Evolutionary conservation across 2,113 vertebrate species (phyloP).

Genomic region (Natator depressus): DNA sequence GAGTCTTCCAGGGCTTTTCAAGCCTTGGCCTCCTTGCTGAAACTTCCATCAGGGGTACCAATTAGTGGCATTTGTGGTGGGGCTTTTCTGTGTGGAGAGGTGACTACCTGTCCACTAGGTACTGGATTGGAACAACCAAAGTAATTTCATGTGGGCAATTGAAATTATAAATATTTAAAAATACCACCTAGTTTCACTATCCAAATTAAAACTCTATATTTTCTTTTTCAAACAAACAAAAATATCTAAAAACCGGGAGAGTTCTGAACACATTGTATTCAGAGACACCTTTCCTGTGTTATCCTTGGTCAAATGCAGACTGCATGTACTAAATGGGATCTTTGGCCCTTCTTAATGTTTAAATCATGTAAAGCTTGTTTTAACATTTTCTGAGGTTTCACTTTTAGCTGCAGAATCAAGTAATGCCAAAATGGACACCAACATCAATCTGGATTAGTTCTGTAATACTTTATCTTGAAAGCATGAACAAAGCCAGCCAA

Average conservation of each 20-base stretch:
- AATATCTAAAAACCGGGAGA: background rate
- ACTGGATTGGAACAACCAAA: constrained; percentile 22
- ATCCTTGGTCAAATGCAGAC: constrained; percentile 33
- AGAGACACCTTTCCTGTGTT: constrained; percentile 59
- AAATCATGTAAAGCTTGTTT: background rate
- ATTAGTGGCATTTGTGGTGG: background rate
- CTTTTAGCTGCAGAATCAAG: background rate
- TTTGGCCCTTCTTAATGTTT: constrained; percentile 32
- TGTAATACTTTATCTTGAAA: constrained; percentile 21
- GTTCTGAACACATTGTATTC: constrained; percentile 17
- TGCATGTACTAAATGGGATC: constrained; percentile 45
- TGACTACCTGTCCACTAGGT: constrained; percentile 36
- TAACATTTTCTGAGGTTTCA: background rate
- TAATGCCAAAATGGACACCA: constrained; percentile 28
- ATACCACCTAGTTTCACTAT: background rate
- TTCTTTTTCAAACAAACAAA: constrained; percentile 52
- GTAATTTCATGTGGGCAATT: background rate
- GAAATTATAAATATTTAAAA: background rate
- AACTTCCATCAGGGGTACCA: constrained; percentile 12
- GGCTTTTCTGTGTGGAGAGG: background rate
- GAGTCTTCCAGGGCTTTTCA: background rate
- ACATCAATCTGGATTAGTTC: constrained; percentile 24
- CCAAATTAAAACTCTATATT: constrained; percentile 38
- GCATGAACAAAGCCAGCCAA: constrained; percentile 23
- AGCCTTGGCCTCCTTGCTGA: background rate